Evolutionary conservation across 2,888 invertebrate species (phyloP), one percentile per base, ranked within the genome.

Genomic region (Nycteola revayana): DNA sequence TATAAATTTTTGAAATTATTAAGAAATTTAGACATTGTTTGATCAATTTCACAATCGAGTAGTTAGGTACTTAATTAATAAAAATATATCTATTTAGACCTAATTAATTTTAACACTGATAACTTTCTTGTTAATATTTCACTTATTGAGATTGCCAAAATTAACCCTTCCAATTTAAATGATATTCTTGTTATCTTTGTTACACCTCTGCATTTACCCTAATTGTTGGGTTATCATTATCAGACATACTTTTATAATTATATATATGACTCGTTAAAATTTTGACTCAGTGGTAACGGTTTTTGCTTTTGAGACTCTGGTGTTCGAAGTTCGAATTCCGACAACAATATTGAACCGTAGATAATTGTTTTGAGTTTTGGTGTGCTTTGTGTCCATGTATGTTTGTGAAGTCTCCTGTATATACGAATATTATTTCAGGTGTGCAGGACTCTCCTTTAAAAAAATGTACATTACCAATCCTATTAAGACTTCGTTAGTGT

Each of bases 141-240:
- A 62, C 59, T 53, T 54, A 60, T 64, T 60, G 61, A 72, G 62
- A 75, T 81, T 80, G 86, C 86, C 86, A 85, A 87, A 85, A 65
- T 65, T 63, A 65, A 66, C 67, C 73, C 77, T 85, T 82, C 75
- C 76, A 76, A 59, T 43, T 47, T 55, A 49, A 47, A 41, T 61
- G 56, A 44, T 65, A 75, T 69, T 72, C 73, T 80, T 75, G 66
- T 76, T 80, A 68, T 67, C 54, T 73, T 67, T 76, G 75, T 79
- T 80, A 76, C 62, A 68, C 59, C 43, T 63, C 66, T 70, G 56
- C 53, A 63, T 66, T 56, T 53, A 39, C 58, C 44, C 47, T 46
- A 59, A 21, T 5, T n/a, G 7, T 25, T 9, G 6, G n/a, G 10
- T 10, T 10, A n/a, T 41, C 41, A 25, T 26, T 35, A 31, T 27